Base-by-base conservation (phyloP, 2,113 vertebrate genomes). In the Malurus elegans region DNA sequence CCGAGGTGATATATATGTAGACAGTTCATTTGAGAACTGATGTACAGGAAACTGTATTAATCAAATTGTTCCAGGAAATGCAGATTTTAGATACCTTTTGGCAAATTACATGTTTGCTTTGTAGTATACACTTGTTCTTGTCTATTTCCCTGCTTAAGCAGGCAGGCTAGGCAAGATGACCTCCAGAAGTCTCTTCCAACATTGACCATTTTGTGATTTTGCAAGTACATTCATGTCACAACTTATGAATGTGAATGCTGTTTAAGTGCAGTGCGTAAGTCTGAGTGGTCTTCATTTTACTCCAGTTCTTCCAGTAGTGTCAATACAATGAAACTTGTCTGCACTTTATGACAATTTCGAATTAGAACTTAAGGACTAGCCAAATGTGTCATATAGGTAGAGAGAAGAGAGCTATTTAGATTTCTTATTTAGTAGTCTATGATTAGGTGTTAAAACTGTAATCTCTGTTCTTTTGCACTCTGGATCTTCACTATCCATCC, bases 1-100 rank as follows among this genome's bases (percentile, higher is more conserved):
- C 15, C 20, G 12, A 25, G 44, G 31, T 36, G 69, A 32, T 65
- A 8, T 34, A 9, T 65, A 32, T 0, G 0, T 38, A 66, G 28
- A 14, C 25, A 36, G 13, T 31, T 6, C 18, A n/a, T 54, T n/a
- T 21, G 54, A 70, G 14, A 88, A 72, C 23, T 38, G 32, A 66
- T 79, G 23, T 36, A 60, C 6, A 9, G 17, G 50, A 89, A 87
- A 8, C 13, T 64, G 10, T 44, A 25, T 61, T 76, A 40, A 57
- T 62, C 19, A 31, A 62, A 60, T 74, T n/a, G 6, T 66, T 73
- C 78, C 16, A 25, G 31, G 66, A 87, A 89, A 64, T 28, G 6
- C 36, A n/a, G 45, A 19, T 53, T 34, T 60, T 16, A 38, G 26
- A 13, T 78, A 70, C 3, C 7, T 42, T 80, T 80, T 76, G 38